These are phyloP conservation scores for Gasterosteus nipponicus DNA, from an alignment of 2,113 vertebrate genomes.

Conservation along the genomic window DNA sequence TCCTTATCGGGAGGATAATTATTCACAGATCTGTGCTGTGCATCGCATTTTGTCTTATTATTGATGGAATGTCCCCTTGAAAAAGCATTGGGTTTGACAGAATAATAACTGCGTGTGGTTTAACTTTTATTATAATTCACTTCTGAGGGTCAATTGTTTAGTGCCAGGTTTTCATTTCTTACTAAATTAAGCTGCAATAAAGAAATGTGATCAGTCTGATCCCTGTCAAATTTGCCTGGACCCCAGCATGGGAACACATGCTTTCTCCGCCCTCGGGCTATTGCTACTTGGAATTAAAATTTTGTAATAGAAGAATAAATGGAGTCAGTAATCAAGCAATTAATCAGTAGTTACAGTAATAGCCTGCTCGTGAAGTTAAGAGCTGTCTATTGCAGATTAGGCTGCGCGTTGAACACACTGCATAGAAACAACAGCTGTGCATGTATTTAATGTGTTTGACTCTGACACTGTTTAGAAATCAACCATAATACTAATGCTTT, in stretches of 20 bases:
- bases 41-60: slow-evolving; percentile 21
- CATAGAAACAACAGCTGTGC: slow-evolving; percentile 2
- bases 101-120: neutral
- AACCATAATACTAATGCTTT: neutral
- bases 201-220: slow-evolving; percentile 59
- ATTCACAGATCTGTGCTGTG: slow-evolving; percentile 36
- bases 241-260: slow-evolving; percentile 41
- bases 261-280: slow-evolving; percentile 48
- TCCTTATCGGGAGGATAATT: slow-evolving; percentile 16
- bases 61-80: slow-evolving; percentile 9
- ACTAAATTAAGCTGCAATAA: slow-evolving; percentile 44
- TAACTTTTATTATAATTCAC: neutral
- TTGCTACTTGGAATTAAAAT: slow-evolving; percentile 57
- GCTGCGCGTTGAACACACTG: slow-evolving; percentile 19
- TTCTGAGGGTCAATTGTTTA: slow-evolving; percentile 14
- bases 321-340: slow-evolving; percentile 74
- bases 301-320: slow-evolving; percentile 77
- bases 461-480: neutral
- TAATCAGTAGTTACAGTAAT: slow-evolving; percentile 77
- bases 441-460: neutral
- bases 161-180: slow-evolving; percentile 39
- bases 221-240: slow-evolving; percentile 50
- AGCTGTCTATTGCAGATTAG: slow-evolving; percentile 51
- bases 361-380: slow-evolving; percentile 45
- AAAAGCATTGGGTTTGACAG: neutral